Evolutionary conservation across 1,140 invertebrate species (phyloP).

Genomic region (Monochamus saltuarius): DNA sequence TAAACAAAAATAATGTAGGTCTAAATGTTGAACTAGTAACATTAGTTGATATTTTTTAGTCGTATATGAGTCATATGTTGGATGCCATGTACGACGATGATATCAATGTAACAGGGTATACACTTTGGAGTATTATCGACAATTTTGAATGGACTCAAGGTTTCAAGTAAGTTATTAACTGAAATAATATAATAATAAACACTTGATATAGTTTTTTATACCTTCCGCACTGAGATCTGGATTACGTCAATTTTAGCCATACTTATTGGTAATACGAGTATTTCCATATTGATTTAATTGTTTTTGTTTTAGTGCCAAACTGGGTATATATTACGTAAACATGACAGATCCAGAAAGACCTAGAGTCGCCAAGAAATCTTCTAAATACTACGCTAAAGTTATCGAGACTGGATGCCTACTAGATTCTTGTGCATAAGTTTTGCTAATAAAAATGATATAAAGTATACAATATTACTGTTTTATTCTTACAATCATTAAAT

Average conservation of each 20-base stretch:
- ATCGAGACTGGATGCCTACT: conserved; percentile 14
- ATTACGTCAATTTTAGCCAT: no score
- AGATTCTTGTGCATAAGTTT: conserved; percentile 10
- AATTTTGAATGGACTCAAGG: conserved; percentile 23
- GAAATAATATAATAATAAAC: background rate
- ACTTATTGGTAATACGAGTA: no score
- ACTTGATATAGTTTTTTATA: no score
- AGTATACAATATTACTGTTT: no score
- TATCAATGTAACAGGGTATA: conserved; percentile 13
- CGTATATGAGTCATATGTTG: conserved; percentile 17
- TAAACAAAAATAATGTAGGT: no score
- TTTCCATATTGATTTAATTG: no score
- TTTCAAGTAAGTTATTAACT: conserved; percentile 15
- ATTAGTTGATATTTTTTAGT: conserved; percentile 5
- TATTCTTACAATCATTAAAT: no score
- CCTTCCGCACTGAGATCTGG: no score
- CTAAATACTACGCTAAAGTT: conserved; percentile 9
- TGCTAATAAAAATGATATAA: no score
- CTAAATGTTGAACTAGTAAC: no score
- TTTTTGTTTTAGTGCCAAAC: conserved; percentile 10
- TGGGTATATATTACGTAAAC: conserved; percentile 13
- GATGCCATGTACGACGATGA: conserved; percentile 16
- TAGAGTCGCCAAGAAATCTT: conserved; percentile 16
- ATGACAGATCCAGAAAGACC: conserved; percentile 2
- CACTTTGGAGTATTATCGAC: conserved; percentile 21